Base-by-base conservation (phyloP, 2,888 invertebrate species). In the Dasysyrphus albostriatus region DNA sequence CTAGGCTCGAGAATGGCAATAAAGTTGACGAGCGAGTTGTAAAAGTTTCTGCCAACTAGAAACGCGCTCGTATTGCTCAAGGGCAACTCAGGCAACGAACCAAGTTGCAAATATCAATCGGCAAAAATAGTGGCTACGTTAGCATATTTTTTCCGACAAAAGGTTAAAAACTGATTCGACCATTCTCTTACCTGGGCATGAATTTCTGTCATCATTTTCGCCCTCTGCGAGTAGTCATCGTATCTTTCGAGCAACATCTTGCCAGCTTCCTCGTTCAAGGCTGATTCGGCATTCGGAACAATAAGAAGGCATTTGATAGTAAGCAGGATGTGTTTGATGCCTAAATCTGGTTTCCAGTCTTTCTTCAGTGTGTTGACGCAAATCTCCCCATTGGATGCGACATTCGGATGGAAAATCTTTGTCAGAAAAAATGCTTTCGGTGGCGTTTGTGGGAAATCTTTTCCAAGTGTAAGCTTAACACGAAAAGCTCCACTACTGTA, bases 361-460 rank as follows among this genome's bases (percentile, higher is more conserved):
- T 97, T 98, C 93, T 98, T 97, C 88, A 99, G 94, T 83, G 98
- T 98, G 93, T 98, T 98, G 8, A 98, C 98, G 93, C 98, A 99
- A 91, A 99, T 98, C 93, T 98, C 98, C 83, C 98, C 98, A 93
- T 96, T 97, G 84, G 95, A 94, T 65, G 98, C 96, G 89, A 99
- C 98, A 94, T 99, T 99, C 34, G 98, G 98, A 93, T 99, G 98
- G 94, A 99, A 99, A 91, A 99, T 98, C 94, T 97, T 98, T 74
- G 98, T 99, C 85, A 98, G 94, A 93, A 99, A 99, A 93, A 94
- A 96, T 77, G 97, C 98, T 93, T 98, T 98, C 61, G 98, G 98
- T 89, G 98, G 98, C 89, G 96, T 95, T 90, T 96, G 94, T 10
- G 98, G 98, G 93, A 98, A 99, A 92, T 98, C 98, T 94, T 98